Conservation (phyloP, 2,888 invertebrate species). For the Microplitis manilae region DNA sequence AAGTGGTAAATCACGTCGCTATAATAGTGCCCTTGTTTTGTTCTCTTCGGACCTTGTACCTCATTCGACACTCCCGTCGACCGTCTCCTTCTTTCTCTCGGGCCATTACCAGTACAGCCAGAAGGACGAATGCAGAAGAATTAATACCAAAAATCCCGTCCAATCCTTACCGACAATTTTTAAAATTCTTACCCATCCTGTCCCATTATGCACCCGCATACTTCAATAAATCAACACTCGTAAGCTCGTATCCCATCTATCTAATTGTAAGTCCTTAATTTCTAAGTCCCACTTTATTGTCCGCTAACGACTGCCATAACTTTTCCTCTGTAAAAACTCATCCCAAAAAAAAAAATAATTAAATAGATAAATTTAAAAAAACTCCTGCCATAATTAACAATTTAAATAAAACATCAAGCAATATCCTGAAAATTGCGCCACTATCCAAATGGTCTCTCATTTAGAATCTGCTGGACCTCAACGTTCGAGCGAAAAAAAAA, state of each 20-base stretch:
- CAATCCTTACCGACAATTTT: slow-evolving; percentile 13
- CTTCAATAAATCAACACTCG: no score
- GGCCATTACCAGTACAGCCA: background rate
- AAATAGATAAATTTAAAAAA: no score
- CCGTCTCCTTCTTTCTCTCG: background rate
- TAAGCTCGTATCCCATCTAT: no score
- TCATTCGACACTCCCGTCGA: slow-evolving; percentile 23
- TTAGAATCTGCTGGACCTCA: slow-evolving; percentile 22
- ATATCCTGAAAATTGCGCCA: slow-evolving; percentile 23
- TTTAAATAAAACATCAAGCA: slow-evolving; percentile 2
- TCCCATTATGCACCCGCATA: slow-evolving; percentile 3
- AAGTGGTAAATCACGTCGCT: slow-evolving; percentile 33
- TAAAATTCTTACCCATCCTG: slow-evolving; percentile 25
- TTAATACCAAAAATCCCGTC: background rate
- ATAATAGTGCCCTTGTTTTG: slow-evolving; percentile 30
- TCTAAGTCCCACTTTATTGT: no score
- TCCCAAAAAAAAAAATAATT: no score
- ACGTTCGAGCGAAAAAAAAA: background rate
- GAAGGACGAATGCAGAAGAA: slow-evolving; percentile 37
- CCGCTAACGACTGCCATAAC: no score
- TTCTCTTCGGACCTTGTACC: slow-evolving; percentile 33
- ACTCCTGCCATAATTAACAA: background rate
- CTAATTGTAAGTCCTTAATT: no score
- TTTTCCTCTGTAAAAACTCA: no score
- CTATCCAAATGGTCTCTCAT: background rate